Percentiles rank a stretch among this genome's conserved stretches.
Evolutionary conservation across 2,888 invertebrate genomes (phyloP).

Genomic region (Dinocampus coccinellae): DNA sequence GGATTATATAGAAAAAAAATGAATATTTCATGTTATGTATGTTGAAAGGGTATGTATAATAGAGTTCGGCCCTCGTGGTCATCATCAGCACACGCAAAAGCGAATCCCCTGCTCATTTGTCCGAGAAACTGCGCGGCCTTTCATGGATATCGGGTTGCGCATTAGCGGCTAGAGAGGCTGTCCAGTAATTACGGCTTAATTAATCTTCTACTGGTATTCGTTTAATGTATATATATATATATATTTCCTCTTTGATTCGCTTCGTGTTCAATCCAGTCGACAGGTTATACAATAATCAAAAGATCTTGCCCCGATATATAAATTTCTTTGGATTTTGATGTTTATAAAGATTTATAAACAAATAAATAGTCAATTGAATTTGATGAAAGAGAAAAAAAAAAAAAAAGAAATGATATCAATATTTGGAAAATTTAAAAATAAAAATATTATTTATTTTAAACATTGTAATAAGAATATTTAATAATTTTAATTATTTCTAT

Average conservation of each 20-base stretch:
- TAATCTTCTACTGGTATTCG: conserved; percentile 61
- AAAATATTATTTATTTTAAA: too few relatives aligned
- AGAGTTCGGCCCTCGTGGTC: conserved; percentile 25
- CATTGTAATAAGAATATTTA: too few relatives aligned
- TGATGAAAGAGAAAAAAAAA: too few relatives aligned
- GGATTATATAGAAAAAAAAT: background rate
- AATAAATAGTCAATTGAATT: too few relatives aligned
- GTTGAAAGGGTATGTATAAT: background rate
- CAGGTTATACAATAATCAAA: background rate
- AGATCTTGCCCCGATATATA: background rate
- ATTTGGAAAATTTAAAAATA: too few relatives aligned
- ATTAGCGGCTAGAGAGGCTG: conserved; percentile 65
- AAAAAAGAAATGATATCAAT: too few relatives aligned
- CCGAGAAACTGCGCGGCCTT: conserved; percentile 51
- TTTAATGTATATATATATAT: conserved; percentile 16
- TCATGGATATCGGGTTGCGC: conserved; percentile 68
- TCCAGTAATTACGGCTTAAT: conserved; percentile 68
- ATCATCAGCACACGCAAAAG: conserved; percentile 18
- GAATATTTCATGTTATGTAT: too few relatives aligned
- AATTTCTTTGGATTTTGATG: background rate
- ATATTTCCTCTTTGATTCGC: background rate
- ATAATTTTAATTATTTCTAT: too few relatives aligned
- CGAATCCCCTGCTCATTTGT: conserved; percentile 31
- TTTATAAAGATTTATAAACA: too few relatives aligned
- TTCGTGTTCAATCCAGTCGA: background rate